A percentile compares a stretch with the other conserved stretches of the same genome.
Conservation (phyloP, 2,888 invertebrate genomes). For the Yponomeuta plumbellus region DNA sequence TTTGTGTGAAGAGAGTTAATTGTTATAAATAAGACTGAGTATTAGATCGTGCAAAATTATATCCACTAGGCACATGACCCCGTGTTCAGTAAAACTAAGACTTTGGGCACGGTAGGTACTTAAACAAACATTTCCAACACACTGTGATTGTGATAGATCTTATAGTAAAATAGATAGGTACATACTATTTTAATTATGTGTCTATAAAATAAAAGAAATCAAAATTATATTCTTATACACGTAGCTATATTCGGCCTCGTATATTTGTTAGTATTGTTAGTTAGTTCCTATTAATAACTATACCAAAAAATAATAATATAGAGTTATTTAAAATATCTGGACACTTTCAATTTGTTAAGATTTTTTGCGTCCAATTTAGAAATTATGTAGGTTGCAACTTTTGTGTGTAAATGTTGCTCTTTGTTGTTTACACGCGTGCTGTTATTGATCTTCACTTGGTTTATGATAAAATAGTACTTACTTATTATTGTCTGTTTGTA, state of each 20-base stretch:
- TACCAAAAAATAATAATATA: background rate
- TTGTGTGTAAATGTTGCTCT: background rate
- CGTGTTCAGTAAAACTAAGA: constrained; percentile 8
- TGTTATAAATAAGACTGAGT: no score
- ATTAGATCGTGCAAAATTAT: background rate
- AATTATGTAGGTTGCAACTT: background rate
- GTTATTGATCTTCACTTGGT: background rate
- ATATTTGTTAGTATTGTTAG: background rate
- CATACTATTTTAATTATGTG: background rate
- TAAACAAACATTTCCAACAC: background rate
- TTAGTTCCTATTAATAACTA: background rate
- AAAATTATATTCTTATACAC: background rate
- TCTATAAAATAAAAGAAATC: background rate
- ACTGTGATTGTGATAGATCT: constrained; percentile 13
- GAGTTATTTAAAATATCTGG: background rate
- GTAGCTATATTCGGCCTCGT: background rate
- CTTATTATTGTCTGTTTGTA: background rate
- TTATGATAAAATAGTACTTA: background rate
- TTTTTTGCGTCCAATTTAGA: background rate
- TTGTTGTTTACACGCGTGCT: background rate
- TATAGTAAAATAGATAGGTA: background rate
- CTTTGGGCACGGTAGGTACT: background rate
- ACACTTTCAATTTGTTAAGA: no score
- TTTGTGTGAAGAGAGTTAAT: no score
- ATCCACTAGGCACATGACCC: constrained; percentile 18